A percentile compares a stretch with the other conserved stretches of the same genome.
Evolutionary conservation across 2,113 vertebrate genomes (phyloP).

Genomic region (Pteruthius melanotis): DNA sequence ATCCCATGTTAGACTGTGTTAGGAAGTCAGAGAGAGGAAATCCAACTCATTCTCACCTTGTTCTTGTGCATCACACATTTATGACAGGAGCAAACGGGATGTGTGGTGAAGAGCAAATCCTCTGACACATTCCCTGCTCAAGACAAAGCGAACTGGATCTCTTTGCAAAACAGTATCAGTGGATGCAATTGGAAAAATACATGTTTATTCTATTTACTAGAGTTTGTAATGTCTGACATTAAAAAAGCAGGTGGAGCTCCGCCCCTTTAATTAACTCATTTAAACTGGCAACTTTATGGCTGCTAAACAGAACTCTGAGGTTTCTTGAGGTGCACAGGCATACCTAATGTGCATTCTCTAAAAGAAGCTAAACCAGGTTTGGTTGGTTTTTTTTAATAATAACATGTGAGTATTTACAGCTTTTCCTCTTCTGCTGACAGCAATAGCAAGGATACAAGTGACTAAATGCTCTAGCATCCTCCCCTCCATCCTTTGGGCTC

Average conservation of each 20-base stretch:
- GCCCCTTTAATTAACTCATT: neutral
- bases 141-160: neutral
- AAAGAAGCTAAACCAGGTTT: neutral
- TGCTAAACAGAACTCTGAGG: neutral
- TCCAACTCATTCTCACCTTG: neutral
- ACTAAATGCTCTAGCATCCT: neutral
- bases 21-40: neutral
- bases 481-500: neutral
- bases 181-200: neutral
- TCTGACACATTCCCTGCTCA: neutral
- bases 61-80: neutral
- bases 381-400: too few relatives aligned
- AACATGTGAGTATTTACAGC: neutral
- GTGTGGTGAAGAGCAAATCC: neutral
- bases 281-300: neutral
- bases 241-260: neutral
- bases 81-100: neutral
- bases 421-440: neutral
- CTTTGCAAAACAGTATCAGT: neutral
- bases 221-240: neutral
- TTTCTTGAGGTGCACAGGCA: neutral
- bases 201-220: neutral
- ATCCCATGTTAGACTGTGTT: neutral
- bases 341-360: neutral
- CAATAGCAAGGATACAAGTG: neutral